Conservation (phyloP, 2,797 vertebrate genomes). For the Peromyscus melanophrys region DNA sequence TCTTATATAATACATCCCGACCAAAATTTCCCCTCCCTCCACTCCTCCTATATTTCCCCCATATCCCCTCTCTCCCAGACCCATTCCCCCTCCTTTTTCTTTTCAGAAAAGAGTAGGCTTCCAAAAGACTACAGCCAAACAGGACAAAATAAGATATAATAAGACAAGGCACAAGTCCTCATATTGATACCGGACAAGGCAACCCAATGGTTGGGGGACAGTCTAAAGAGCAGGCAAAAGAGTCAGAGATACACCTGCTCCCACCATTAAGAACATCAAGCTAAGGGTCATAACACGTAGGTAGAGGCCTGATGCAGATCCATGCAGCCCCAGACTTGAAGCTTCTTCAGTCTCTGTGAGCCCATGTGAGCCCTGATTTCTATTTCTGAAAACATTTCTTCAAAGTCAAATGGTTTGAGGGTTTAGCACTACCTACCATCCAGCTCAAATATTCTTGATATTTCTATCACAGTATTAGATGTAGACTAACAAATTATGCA, state of each 20-base stretch:
- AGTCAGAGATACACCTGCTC: not conserved
- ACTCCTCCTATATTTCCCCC: too few relatives aligned
- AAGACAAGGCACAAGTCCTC: not conserved
- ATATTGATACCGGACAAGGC: too few relatives aligned
- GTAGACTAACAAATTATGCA: slow-evolving; percentile 4
- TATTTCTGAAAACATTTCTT: not conserved
- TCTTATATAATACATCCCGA: not conserved
- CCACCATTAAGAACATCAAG: not conserved
- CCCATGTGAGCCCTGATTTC: not conserved
- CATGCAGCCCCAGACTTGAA: not conserved
- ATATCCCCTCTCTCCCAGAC: not conserved
- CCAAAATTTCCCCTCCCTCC: not conserved
- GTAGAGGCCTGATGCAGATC: not conserved
- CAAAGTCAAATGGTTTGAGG: slow-evolving; percentile 16
- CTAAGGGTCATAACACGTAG: not conserved
- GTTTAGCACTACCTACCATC: not conserved
- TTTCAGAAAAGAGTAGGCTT: not conserved
- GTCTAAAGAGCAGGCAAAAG: not conserved
- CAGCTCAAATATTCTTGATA: slow-evolving; percentile 28
- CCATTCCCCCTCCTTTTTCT: too few relatives aligned
- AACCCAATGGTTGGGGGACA: too few relatives aligned
- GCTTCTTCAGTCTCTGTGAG: not conserved
- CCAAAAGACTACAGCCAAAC: not conserved
- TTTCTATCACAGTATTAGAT: slow-evolving; percentile 23
- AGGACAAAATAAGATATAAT: not conserved